A percentile compares a stretch with the other conserved stretches of the same genome.
phyloP scores from a whole-genome alignment of 2,113 vertebrate species.

The Solea solea region DNA sequence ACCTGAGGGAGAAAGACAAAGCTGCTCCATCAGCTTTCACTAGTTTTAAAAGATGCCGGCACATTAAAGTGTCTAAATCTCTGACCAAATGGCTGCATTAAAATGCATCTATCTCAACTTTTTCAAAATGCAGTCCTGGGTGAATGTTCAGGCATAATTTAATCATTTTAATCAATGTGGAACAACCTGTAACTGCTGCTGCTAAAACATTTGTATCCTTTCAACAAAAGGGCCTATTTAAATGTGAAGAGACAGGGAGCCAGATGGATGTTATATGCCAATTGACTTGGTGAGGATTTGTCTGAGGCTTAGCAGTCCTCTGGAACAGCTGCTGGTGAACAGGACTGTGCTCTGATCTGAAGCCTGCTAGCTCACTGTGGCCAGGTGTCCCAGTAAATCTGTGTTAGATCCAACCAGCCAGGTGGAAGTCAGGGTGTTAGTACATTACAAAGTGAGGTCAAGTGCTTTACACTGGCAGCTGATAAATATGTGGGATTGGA shows the following conservation, averaged over 20 bases:
- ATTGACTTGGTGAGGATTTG: constrained; percentile 29
- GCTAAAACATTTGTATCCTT: not conserved
- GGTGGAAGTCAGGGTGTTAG: constrained; percentile 24
- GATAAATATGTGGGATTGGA: not conserved
- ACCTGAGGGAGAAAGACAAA: constrained; percentile 81
- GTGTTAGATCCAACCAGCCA: not conserved
- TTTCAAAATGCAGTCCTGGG: too few relatives aligned
- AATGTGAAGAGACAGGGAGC: not conserved
- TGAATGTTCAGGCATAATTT: not conserved
- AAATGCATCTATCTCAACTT: not conserved
- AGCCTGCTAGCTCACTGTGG: constrained; percentile 6
- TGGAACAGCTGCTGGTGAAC: constrained; percentile 26
- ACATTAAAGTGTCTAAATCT: not conserved
- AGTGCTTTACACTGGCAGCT: not conserved
- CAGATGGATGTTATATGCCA: not conserved
- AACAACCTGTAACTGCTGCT: not conserved
- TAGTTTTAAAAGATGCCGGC: not conserved
- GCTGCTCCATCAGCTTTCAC: constrained; percentile 17
- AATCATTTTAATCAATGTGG: not conserved
- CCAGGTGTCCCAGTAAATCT: constrained; percentile 37
- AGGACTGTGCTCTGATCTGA: not conserved
- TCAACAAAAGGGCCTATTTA: not conserved
- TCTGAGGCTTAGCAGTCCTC: constrained; percentile 21
- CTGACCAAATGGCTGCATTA: not conserved
- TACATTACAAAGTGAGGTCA: constrained; percentile 4